Evolutionary conservation across 2,797 vertebrate genomes (phyloP).

Genomic region (Pristis pectinata): DNA sequence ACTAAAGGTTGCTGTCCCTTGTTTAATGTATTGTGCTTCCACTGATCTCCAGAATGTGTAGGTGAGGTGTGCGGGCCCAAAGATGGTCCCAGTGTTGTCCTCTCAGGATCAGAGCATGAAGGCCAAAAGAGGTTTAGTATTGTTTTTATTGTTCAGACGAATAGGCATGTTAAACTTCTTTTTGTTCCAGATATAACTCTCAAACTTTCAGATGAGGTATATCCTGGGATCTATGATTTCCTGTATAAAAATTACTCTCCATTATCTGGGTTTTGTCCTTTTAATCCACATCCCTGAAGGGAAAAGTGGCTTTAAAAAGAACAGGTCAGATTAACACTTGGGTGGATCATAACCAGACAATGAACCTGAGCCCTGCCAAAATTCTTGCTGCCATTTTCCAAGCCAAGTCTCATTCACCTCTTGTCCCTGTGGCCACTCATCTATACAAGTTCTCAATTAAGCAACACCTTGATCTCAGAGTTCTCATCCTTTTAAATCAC

Average conservation of each 20-base stretch:
- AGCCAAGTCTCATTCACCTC: too few species aligned
- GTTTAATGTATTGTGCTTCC: neutral
- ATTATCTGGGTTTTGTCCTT: neutral
- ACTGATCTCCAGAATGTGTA: neutral
- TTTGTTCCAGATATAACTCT: neutral
- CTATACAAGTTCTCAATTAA: too few species aligned
- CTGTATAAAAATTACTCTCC: neutral
- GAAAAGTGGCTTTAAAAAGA: neutral
- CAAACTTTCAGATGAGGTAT: neutral
- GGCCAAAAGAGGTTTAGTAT: too few species aligned
- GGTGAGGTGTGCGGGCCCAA: neutral
- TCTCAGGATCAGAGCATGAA: neutral
- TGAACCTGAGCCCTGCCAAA: neutral
- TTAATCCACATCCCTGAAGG: neutral
- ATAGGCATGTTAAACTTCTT: neutral
- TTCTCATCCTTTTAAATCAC: neutral
- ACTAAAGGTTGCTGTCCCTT: neutral
- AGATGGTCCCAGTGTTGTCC: neutral
- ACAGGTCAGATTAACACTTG: neutral
- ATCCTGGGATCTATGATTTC: neutral
- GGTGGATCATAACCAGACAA: neutral
- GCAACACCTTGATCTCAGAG: neutral
- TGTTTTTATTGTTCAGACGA: neutral
- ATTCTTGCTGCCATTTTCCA: neutral
- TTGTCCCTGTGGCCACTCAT: too few species aligned